Evolutionary conservation across 2,888 invertebrate species (phyloP), one percentile per base, ranked within the genome.

Genomic region (Trissoscelio sp.): DNA sequence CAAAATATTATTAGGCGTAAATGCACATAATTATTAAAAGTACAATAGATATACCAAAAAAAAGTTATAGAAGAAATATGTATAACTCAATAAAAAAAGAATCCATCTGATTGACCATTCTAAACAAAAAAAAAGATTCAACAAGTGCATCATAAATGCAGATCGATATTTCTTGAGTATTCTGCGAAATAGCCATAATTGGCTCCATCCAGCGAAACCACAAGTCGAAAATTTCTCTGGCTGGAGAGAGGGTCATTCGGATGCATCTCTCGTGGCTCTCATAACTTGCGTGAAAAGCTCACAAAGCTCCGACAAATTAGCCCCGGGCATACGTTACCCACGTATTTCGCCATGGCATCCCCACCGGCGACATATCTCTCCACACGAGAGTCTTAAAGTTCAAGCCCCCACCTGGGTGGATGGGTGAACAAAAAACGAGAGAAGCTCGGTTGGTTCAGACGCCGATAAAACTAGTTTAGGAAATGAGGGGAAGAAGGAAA

Each of bases 281-380:
- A 86, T 90, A 89, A 89, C 88, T 89, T 89, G 85, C 81, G 80
- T 80, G 86, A 84, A 87, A 89, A 89, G 89, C 89, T 89, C 82
- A 85, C 84, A 87, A 90, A 89, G 89, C 89, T 89, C 85, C 87
- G 87, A 88, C 88, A 90, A 90, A 90, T 90, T 90, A 90, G 88
- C 88, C 87, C 85, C 83, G 85, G 86, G 88, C 89, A 89, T 89
- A 89, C 89, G 89, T 89, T 89, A 88, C 88, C 87, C 86, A 86
- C 86, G 85, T 83, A 60, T 34, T 84, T 86, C 81, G 81, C 79
- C 82, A 75, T 79, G 51, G 44, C 48, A 57, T 62, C 44, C 67
- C 72, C 55, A 58, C 70, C 55, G 14, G 60, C 11, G 34, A 51
- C 51, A 60, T 48, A 31, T 44, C 58, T 31, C 37, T 60, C 46